phyloP scores from a whole-genome alignment of 2,797 vertebrate species.

The Numenius phaeopus region DNA sequence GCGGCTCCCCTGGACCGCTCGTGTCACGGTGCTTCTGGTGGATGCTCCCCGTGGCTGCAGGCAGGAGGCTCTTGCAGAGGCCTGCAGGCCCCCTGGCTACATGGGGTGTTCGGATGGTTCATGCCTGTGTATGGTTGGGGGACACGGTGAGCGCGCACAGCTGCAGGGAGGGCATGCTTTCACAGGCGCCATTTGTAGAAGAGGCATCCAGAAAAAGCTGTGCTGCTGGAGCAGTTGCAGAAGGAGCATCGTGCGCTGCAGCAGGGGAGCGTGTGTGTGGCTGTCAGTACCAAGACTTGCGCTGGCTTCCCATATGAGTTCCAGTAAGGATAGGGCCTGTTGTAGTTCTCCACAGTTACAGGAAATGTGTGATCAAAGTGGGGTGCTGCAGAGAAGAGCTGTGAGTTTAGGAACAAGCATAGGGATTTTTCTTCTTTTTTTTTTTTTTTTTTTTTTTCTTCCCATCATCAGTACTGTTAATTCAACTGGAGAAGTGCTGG shows the following conservation, averaged over 20 bases:
- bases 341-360: not conserved
- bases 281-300: fast-evolving
- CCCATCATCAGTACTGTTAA: not conserved
- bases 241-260: not conserved
- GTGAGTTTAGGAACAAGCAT: too few species aligned
- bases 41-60: too few species aligned
- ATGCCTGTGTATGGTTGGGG: not conserved
- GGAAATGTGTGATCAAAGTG: not conserved
- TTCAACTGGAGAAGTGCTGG: not conserved
- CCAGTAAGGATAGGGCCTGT: too few species aligned
- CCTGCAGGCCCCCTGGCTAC: not conserved
- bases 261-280: not conserved
- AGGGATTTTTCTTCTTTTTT: too few species aligned
- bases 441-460: fast-evolving
- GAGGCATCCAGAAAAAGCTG: not conserved
- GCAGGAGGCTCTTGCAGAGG: not conserved
- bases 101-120: fast-evolving
- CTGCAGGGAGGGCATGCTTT: fast-evolving
- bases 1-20: not conserved
- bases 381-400: not conserved
- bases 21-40: not conserved
- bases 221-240: not conserved
- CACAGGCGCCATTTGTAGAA: fast-evolving
- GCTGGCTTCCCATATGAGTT: not conserved
- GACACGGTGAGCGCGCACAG: fast-evolving